Evolutionary conservation across 92 coral and sea anemone species (phyloP).

Genomic region (Phenganax marumi): DNA sequence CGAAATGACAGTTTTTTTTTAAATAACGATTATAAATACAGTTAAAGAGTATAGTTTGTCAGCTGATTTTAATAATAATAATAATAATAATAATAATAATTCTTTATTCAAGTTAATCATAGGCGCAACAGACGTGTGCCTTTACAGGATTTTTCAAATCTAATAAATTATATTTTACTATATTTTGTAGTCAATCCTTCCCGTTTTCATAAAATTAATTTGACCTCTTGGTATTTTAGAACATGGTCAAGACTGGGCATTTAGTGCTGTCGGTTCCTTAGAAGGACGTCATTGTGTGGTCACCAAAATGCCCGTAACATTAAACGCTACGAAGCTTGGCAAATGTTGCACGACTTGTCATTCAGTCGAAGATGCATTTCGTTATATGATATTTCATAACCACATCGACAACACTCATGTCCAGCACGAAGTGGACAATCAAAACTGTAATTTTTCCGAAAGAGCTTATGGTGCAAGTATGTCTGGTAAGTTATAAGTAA

Average conservation of each 20-base stretch:
- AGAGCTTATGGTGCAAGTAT: constrained; percentile 28
- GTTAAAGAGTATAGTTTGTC: no score
- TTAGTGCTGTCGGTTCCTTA: neutral
- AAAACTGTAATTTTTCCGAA: constrained; percentile 26
- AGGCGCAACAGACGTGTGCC: no score
- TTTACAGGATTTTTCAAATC: no score
- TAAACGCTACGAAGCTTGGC: constrained; percentile 72
- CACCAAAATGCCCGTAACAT: constrained; percentile 71
- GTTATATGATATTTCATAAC: constrained; percentile 25
- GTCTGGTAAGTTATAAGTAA: constrained; percentile 9
- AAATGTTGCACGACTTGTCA: constrained; percentile 68
- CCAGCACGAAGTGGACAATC: neutral
- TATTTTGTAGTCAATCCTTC: neutral
- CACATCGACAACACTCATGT: neutral
- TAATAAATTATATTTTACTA: neutral
- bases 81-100: no score
- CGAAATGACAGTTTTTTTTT: no score
- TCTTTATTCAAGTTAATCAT: no score
- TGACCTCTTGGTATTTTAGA: constrained; percentile 21
- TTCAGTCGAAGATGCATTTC: constrained; percentile 74
- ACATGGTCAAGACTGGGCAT: constrained; percentile 11
- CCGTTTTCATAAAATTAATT: neutral
- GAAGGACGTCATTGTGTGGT: constrained; percentile 23
- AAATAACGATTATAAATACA: no score
- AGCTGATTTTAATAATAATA: no score